Evolutionary conservation across 2,888 invertebrate species (phyloP).

Genomic region (Lacanobia wlatinum): DNA sequence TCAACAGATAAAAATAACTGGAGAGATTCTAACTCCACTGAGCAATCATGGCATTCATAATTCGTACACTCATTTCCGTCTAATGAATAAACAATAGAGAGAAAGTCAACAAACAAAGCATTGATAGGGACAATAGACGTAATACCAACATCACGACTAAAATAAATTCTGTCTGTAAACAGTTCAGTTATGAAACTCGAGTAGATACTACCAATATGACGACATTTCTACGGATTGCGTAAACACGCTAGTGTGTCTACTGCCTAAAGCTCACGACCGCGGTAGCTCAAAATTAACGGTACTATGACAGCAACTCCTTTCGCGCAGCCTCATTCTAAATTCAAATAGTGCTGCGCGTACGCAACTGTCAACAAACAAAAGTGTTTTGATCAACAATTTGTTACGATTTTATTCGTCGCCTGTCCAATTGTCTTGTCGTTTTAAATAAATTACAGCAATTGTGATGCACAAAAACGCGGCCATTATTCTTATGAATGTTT

Average conservation of each 20-base stretch:
- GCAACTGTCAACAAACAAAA: slow-evolving; percentile 79
- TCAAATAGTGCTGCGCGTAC: slow-evolving; percentile 80
- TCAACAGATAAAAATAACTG: slow-evolving; percentile 33
- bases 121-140: slow-evolving; percentile 32
- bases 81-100: slow-evolving; percentile 50
- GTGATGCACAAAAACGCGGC: slow-evolving; percentile 20
- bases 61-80: slow-evolving; percentile 36
- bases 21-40: slow-evolving; percentile 18
- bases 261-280: slow-evolving; percentile 77
- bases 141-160: slow-evolving; percentile 12
- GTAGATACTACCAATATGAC: slow-evolving; percentile 19
- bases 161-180: slow-evolving; percentile 29
- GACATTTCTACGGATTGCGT: slow-evolving; percentile 54
- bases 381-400: slow-evolving; percentile 61
- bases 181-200: slow-evolving; percentile 43
- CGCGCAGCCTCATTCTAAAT: slow-evolving; percentile 83
- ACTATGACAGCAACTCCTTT: slow-evolving; percentile 78
- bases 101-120: slow-evolving; percentile 53
- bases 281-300: slow-evolving; percentile 85
- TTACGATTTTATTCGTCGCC: slow-evolving; percentile 55
- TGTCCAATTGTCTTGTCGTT: slow-evolving; percentile 54
- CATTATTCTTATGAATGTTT: slow-evolving; percentile 16
- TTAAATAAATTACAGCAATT: slow-evolving; percentile 56
- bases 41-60: slow-evolving; percentile 46
- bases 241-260: slow-evolving; percentile 62